Percentiles rank a stretch among this genome's conserved stretches.
Conservation (phyloP, 2,888 invertebrate species). For the Drosophila pegasa region DNA sequence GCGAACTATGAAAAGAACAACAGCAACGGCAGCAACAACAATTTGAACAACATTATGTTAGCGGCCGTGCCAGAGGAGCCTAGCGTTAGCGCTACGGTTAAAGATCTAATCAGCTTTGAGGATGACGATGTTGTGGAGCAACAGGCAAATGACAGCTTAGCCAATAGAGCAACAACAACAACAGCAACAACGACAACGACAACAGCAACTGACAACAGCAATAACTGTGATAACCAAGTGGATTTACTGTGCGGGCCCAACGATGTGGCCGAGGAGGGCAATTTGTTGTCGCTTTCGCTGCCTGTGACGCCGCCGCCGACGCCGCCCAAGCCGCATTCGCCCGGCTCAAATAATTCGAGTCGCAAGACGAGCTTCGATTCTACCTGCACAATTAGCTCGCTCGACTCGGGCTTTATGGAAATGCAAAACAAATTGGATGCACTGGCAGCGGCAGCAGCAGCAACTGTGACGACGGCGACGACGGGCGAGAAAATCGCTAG, state of each 20-base stretch:
- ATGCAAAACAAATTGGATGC: conserved; percentile 84
- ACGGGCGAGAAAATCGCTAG: conserved; percentile 80
- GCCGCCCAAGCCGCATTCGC: conserved; percentile 67
- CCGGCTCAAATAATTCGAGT: conserved; percentile 82
- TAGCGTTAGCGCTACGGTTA: conserved; percentile 53
- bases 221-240: conserved; percentile 58
- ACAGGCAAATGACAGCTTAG: conserved; percentile 34
- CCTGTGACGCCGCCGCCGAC: conserved; percentile 69
- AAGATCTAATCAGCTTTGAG: conserved; percentile 83
- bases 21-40: conserved; percentile 23
- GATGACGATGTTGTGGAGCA: conserved; percentile 64
- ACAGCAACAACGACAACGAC: conserved; percentile 6
- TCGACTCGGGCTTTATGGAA: conserved; percentile 85
- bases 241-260: conserved; percentile 78
- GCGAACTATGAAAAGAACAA: conserved; percentile 50
- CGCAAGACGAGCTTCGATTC: conserved; percentile 85
- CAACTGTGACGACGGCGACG: conserved; percentile 5
- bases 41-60: conserved; percentile 37
- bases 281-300: conserved; percentile 37
- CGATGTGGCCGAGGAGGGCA: conserved; percentile 45
- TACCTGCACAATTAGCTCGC: conserved; percentile 84
- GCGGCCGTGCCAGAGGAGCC: conserved; percentile 57
- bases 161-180: conserved; percentile 13
- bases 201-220: conserved; percentile 1
- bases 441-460: conserved; percentile 53